These are phyloP conservation scores for Furcula furcula DNA, from an alignment of 2,888 invertebrate species.

Conservation along the genomic window DNA sequence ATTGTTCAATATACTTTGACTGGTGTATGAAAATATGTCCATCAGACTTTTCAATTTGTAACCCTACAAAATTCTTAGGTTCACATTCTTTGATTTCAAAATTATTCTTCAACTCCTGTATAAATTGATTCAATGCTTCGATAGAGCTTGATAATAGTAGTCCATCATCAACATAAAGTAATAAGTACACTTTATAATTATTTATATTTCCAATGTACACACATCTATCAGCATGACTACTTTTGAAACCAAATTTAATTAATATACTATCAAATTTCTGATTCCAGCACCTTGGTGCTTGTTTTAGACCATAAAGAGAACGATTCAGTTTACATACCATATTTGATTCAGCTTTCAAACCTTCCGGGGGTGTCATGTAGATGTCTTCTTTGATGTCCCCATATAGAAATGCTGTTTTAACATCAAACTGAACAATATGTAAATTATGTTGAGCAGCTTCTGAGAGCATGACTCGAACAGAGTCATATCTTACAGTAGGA, in stretches of 20 bases:
- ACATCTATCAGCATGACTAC: slow-evolving; percentile 19
- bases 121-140: not conserved
- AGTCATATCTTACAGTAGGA: slow-evolving; percentile 26
- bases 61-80: no score
- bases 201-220: slow-evolving; percentile 8
- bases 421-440: slow-evolving; percentile 21
- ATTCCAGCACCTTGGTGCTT: slow-evolving; percentile 25
- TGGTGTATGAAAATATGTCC: no score
- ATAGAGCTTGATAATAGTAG: not conserved
- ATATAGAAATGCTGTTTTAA: slow-evolving; percentile 27
- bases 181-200: not conserved
- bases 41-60: no score
- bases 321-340: slow-evolving; percentile 18
- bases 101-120: not conserved
- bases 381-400: slow-evolving; percentile 15
- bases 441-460: slow-evolving; percentile 15
- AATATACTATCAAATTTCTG: slow-evolving; percentile 10
- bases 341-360: slow-evolving; percentile 9
- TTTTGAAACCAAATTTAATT: slow-evolving; percentile 1
- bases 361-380: slow-evolving; percentile 23
- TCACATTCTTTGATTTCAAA: not conserved
- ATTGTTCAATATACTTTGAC: not conserved
- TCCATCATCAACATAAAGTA: not conserved
- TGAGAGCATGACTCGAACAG: slow-evolving; percentile 18
- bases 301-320: slow-evolving; percentile 20